Evolutionary conservation across 2,113 vertebrate species (phyloP), one percentile per base, ranked within the genome.

Genomic region (Cyprinodon variegatus): DNA sequence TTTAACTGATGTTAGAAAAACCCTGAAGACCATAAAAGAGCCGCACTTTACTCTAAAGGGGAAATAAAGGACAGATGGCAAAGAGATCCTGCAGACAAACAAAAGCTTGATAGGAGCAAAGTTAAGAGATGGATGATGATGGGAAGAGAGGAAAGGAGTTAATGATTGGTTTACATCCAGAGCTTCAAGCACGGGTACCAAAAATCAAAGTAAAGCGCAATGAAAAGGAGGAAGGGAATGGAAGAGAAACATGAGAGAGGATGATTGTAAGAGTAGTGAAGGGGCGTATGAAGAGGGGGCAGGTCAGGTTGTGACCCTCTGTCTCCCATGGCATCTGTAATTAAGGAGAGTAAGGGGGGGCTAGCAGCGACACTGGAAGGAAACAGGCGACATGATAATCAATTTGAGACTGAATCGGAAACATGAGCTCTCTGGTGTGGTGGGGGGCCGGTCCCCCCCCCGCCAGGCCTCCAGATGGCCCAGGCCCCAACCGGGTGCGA

Each of bases 321-420:
- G 74, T 48, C 67, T 91, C 89, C 86, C 77, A 3, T 65, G 82
- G 63, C 90, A 90, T 91, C 89, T 90, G 70, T 86, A 88, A 91
- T 92, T 57, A 57, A 20, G 20, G 17, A 57, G 50, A 57, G 50
- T 84, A 90, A 86, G 1, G 61, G 3, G 36, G 74, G 59, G 65
- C 71, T 79, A 61, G 60, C 76, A 65, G 78, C 11, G 78, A 74
- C 61, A 74, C 65, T 63, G 87, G 82, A 91, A 29, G 92, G 89
- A 93, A 92, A 82, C 90, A 92, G 89, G 90, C 91, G 83, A 91
- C 87, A 86, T 75, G 83, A 89, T 94, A 92, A 94, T 94, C 91
- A 92, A 93, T 94, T 93, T 89, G 89, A 87, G 83, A 63, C 83
- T 84, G 82, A 81, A 93, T 92, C 83, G 87, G 93, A 93, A 93